Base-by-base conservation (phyloP, 2,888 invertebrate genomes). In the Amblyjoppa fuscipennis region DNA sequence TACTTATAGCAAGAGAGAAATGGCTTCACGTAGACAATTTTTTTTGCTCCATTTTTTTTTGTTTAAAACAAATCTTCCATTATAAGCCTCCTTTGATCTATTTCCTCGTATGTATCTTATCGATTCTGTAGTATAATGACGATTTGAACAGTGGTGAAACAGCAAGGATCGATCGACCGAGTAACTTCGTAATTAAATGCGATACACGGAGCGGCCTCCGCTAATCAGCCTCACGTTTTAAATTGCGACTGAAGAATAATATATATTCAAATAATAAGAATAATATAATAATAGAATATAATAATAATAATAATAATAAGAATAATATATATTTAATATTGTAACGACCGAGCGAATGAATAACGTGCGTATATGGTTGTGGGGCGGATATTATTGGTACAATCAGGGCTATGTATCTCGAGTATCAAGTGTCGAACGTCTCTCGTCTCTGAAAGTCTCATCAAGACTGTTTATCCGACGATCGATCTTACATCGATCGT, bases 131-230 rank as follows among this genome's bases (percentile, higher is more conserved):
- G 59, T 51, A 56, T 74, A 41, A 56, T 51, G 34, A 51, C 25
- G n/a, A 38, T 51, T 49, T 45, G 41, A 31, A 56, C 59, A n/a
- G 49, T 5, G 41, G 59, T 53, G 41, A n/a, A 25, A 20, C 25
- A 61, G 61, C 71, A 73, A 82, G 82, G 82, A 77, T 82, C 66
- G 82, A 82, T 82, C 82, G 82, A 77, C 45, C 68, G 68, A 69
- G 56, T 53, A 34, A 20, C 11, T 73, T 41, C 56, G 11, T 20
- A 59, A 73, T 73, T 73, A n/a, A 28, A 28, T 28, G 6, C 16
- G 31, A 1, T 38, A 25, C 13, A 38, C 3, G 11, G n/a, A 9
- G 34, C 4, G 2, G 45, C 45, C 16, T 41, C 25, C 16, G 11
- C 3, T 25, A 59, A 56, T 53, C 28, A 28, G 3, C 59, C 11